Evolutionary conservation across 64 coral and sea anemone species (phyloP).

Genomic region (Porites australiensis): DNA sequence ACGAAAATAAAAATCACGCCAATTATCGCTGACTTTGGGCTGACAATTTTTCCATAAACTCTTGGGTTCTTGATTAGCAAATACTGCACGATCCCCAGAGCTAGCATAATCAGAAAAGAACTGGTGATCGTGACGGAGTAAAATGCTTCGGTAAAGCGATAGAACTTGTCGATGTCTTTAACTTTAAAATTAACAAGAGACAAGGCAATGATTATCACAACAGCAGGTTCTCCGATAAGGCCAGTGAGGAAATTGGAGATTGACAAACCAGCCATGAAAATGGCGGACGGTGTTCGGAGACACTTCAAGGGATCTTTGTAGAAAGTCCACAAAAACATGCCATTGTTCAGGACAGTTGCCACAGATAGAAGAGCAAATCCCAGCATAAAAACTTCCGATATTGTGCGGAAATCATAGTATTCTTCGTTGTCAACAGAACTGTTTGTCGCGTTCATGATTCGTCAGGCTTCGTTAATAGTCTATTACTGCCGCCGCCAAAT

Average conservation of each 20-base stretch:
- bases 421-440: no score
- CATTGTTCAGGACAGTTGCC: conserved; percentile 61
- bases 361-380: conserved; percentile 8
- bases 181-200: background rate
- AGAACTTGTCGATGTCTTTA: conserved; percentile 2
- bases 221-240: conserved; percentile 58
- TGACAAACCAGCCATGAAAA: conserved; percentile 56
- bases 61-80: conserved; percentile 65
- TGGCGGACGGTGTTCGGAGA: conserved; percentile 53
- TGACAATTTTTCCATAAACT: conserved; percentile 49
- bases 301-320: conserved; percentile 91
- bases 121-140: conserved; percentile 77
- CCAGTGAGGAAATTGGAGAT: conserved; percentile 59
- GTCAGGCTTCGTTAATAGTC: no score
- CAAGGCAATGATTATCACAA: background rate
- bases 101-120: conserved; percentile 83
- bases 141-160: conserved; percentile 71
- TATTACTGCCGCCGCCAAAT: no score
- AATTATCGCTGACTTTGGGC: background rate
- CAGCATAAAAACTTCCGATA: background rate
- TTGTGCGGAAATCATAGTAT: background rate
- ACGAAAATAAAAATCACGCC: conserved; percentile 56
- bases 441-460: background rate
- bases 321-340: conserved; percentile 64
- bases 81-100: conserved; percentile 66